Base-by-base conservation (phyloP, 2,113 vertebrate genomes). In the Pelecanoides urinatrix region DNA sequence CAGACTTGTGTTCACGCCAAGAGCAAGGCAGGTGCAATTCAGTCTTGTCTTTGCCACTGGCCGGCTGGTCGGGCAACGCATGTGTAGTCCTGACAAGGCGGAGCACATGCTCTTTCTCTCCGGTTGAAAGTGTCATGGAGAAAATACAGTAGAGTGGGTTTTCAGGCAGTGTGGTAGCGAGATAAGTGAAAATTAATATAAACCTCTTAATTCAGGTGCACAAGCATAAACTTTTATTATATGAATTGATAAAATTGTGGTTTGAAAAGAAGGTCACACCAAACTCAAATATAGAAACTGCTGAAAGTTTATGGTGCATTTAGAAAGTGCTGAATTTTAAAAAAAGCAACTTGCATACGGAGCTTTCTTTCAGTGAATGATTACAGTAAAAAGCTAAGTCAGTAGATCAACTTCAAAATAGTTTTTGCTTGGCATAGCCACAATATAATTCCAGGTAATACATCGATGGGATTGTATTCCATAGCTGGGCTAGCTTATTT, bases 11-110 rank as follows among this genome's bases (percentile, higher is more conserved):
- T 62, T 75, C 49, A 21, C 16, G 30, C 11, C 19, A 34, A 75
- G 49, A 38, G 9, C 42, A 40, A 50, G 23, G 50, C 11, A 16
- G 23, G 16, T 38, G 11, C 32, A 21, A 34, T 62, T n/a, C 47
- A 42, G 0, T 13, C 3, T 23, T 62, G 16, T 29, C 47, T 68
- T 55, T 75, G 47, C 15, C 3, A 2, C 23, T 52, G 18, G 10
- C 52, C 26, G 38, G 8, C n/a, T 50, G 49, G 67, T 20, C 1
- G 5, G 38, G 38, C 23, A 47, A 6, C 3, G 1, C 6, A 2
- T 3, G 25, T 3, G 2, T 17, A 6, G 26, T 58, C 61, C 44
- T 25, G 36, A 6, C 19, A 29, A 72, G 32, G 16, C n/a, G 55
- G 49, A 63, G 34, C 32, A 40, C 15, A 2, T 29, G 5, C 34